Evolutionary conservation across 2,888 invertebrate species (phyloP).

Genomic region (Ametastegia equiseti): DNA sequence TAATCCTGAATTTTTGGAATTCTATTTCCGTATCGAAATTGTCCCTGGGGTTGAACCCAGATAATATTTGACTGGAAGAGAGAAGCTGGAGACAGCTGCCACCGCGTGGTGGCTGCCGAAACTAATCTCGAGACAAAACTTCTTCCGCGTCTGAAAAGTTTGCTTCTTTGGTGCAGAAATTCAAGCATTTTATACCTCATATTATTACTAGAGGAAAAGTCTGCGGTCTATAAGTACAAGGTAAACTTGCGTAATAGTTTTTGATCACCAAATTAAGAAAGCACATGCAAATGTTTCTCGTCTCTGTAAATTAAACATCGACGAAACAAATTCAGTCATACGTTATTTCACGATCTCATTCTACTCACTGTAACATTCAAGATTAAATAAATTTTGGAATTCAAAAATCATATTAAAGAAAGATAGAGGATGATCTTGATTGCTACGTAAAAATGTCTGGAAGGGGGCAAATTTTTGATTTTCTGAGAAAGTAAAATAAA

Average conservation of each 20-base stretch:
- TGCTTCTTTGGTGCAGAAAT: not conserved
- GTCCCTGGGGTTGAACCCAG: too few relatives aligned
- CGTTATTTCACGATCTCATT: not conserved
- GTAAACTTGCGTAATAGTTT: not conserved
- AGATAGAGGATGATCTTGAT: too few relatives aligned
- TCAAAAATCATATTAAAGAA: too few relatives aligned
- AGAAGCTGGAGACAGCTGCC: slow-evolving; percentile 41
- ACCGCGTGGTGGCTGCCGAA: not conserved
- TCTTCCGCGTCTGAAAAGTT: slow-evolving; percentile 15
- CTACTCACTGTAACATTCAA: not conserved
- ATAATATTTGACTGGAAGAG: not conserved
- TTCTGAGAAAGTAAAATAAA: too few relatives aligned
- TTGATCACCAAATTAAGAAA: not conserved
- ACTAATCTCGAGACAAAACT: slow-evolving; percentile 38
- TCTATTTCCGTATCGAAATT: not conserved
- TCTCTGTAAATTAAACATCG: not conserved
- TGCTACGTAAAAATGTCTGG: too few relatives aligned
- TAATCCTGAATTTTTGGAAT: not conserved
- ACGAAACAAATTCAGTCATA: not conserved
- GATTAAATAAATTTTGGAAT: not conserved
- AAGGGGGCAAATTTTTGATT: too few relatives aligned
- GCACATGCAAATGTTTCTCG: not conserved
- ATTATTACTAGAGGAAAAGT: not conserved
- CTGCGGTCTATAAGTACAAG: slow-evolving; percentile 2
- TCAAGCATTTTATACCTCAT: not conserved